Evolutionary conservation across 2,113 vertebrate genomes (phyloP).

Genomic region (Herpetotheres cachinnans): DNA sequence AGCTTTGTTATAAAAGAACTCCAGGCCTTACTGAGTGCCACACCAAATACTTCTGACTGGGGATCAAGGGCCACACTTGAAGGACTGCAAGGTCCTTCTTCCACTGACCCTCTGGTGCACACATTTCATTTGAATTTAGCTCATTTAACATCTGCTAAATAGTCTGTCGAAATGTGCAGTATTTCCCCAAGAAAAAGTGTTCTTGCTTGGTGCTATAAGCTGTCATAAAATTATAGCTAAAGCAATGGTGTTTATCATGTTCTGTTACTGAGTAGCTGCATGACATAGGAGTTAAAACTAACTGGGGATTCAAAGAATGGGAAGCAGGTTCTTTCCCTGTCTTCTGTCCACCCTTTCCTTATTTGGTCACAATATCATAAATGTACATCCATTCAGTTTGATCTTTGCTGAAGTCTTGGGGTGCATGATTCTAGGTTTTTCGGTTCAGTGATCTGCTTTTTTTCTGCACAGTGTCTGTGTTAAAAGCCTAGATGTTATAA

Average conservation of each 20-base stretch:
- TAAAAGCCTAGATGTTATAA: neutral
- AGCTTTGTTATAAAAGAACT: constrained; percentile 28
- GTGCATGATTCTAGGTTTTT: neutral
- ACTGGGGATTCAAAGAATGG: neutral
- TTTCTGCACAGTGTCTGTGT: neutral
- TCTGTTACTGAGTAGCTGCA: neutral
- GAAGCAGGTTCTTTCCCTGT: neutral
- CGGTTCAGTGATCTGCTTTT: neutral
- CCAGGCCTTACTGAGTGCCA: neutral
- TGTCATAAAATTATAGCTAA: neutral
- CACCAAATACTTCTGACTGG: neutral
- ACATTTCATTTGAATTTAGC: neutral
- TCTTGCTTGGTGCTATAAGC: neutral
- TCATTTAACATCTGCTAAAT: neutral
- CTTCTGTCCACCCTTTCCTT: neutral
- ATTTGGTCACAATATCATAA: neutral
- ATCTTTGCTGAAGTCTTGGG: neutral
- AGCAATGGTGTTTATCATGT: neutral
- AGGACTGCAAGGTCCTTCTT: neutral
- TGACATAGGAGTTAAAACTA: neutral
- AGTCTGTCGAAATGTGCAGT: neutral
- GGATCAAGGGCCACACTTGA: neutral
- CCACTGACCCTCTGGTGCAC: neutral
- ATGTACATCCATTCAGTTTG: neutral
- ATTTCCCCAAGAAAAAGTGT: neutral